These are phyloP conservation scores for Protula sp. DNA, from an alignment of 2,888 invertebrate species.

Conservation along the genomic window DNA sequence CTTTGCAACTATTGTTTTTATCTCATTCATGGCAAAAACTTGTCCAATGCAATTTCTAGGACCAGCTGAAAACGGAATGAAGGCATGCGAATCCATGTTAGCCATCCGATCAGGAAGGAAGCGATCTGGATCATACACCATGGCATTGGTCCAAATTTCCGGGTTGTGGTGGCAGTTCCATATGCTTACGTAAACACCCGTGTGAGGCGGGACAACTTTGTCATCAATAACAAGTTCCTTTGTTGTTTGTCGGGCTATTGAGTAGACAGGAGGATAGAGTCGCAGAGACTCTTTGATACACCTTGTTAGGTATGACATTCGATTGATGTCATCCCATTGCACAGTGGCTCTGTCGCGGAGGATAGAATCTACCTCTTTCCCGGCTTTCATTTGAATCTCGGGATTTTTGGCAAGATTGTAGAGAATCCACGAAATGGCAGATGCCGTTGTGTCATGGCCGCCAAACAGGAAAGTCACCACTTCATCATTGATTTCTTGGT, in stretches of 20 bases:
- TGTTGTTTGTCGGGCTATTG: conserved; percentile 34
- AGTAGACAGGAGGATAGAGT: conserved; percentile 34
- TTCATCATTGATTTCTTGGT: too few species aligned
- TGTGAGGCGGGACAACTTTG: conserved; percentile 27
- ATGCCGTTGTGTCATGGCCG: too few species aligned
- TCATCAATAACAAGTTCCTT: conserved; percentile 32
- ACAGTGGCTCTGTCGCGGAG: conserved; percentile 29
- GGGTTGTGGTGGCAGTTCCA: conserved; percentile 39
- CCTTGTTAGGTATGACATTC: conserved; percentile 36
- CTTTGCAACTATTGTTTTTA: conserved; percentile 33
- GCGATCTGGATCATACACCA: conserved; percentile 29
- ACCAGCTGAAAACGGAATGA: too few species aligned
- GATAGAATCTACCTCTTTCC: conserved; percentile 32
- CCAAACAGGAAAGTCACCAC: too few species aligned
- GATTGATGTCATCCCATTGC: conserved; percentile 35
- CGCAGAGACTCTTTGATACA: conserved; percentile 42
- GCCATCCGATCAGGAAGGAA: too few species aligned
- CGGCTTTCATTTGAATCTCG: conserved; percentile 29
- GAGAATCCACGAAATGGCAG: too few species aligned
- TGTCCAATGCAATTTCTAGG: too few species aligned
- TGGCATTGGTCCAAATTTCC: conserved; percentile 32
- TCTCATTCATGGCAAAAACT: too few species aligned
- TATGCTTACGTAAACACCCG: conserved; percentile 28
- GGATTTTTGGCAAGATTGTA: too few species aligned
- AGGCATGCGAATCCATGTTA: too few species aligned